Percentiles rank a stretch among this genome's conserved stretches.
Evolutionary conservation across 1,140 invertebrate species (phyloP).

Genomic region (Drosophila cardini): DNA sequence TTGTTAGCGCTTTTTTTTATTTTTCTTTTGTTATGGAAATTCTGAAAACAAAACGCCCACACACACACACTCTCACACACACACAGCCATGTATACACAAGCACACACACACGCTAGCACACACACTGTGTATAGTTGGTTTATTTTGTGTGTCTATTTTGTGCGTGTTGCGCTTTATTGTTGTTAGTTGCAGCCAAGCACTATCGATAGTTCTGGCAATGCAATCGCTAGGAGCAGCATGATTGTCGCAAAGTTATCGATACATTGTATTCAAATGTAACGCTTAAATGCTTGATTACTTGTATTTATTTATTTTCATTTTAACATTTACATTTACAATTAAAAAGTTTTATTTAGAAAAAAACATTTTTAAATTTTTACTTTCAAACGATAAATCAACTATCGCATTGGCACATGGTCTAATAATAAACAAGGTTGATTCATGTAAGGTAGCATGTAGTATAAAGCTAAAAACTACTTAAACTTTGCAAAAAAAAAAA

Average conservation of each 20-base stretch:
- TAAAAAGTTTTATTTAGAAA: neutral
- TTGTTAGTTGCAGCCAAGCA: conserved; percentile 31
- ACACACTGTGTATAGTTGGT: conserved; percentile 7
- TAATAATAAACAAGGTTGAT: too few species aligned
- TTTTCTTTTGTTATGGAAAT: conserved; percentile 34
- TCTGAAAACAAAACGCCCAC: conserved; percentile 36
- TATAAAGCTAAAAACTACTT: too few species aligned
- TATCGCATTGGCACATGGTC: too few species aligned
- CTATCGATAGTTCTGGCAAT: conserved; percentile 35
- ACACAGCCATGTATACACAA: neutral
- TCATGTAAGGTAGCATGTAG: too few species aligned
- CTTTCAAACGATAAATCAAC: too few species aligned
- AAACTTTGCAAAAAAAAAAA: too few species aligned
- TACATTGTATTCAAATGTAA: conserved; percentile 1
- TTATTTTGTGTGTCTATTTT: conserved; percentile 48
- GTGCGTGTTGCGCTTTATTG: conserved; percentile 45
- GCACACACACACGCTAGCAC: neutral
- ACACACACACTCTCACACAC: conserved; percentile 18
- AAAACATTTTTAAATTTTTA: neutral
- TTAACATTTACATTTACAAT: neutral
- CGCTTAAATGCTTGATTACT: neutral
- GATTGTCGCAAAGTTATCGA: conserved; percentile 2
- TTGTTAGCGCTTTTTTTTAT: conserved; percentile 17
- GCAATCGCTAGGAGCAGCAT: neutral
- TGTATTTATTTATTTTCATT: too few species aligned